phyloP scores from a whole-genome alignment of 2,113 vertebrate species.

The Eolophus roseicapilla region DNA sequence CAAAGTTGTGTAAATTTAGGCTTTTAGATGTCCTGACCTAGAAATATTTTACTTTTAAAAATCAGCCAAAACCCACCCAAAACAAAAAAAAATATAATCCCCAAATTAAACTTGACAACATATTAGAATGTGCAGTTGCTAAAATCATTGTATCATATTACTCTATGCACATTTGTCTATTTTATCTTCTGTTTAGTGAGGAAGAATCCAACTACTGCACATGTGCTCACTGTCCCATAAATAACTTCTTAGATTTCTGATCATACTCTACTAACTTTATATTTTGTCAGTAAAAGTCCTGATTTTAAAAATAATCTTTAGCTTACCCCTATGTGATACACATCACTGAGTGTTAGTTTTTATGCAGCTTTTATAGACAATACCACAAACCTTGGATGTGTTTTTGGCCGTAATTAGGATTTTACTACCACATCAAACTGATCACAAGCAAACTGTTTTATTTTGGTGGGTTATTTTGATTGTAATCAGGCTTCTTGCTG shows the following conservation, averaged over 20 bases:
- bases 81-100: not conserved
- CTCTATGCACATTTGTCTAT: not conserved
- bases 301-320: constrained; percentile 72
- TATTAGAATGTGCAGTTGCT: not conserved
- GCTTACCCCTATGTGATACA: constrained; percentile 56
- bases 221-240: constrained; percentile 41
- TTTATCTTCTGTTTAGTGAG: constrained; percentile 47
- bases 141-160: not conserved
- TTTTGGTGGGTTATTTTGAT: constrained; percentile 72
- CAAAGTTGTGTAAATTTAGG: not conserved
- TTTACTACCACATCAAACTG: constrained; percentile 71
- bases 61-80: not conserved
- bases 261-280: constrained; percentile 58
- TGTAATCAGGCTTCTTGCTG: constrained; percentile 62
- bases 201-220: constrained; percentile 37
- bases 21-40: not conserved
- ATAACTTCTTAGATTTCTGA: constrained; percentile 62
- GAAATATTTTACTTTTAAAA: not conserved
- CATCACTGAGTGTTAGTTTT: constrained; percentile 61
- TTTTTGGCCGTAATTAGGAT: constrained; percentile 67
- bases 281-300: constrained; percentile 74
- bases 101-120: not conserved
- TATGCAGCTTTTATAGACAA: constrained; percentile 61
- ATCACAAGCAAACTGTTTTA: constrained; percentile 72
- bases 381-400: constrained; percentile 40